These are phyloP conservation scores for Mugil cephalus DNA, from an alignment of 2,113 vertebrate species.

Conservation along the genomic window DNA sequence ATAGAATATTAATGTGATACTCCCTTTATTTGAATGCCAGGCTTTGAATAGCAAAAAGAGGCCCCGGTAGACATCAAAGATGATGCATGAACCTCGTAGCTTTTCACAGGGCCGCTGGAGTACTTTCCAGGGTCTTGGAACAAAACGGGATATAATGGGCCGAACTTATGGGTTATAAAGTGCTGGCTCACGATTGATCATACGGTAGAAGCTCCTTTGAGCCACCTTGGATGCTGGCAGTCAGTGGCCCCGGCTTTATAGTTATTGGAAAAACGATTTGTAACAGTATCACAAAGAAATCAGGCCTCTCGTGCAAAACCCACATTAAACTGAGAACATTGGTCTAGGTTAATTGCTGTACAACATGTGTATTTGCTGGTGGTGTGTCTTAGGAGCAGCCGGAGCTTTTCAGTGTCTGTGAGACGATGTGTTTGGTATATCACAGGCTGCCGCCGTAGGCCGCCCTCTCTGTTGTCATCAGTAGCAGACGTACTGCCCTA, in stretches of 20 bases:
- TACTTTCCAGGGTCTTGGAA: conserved; percentile 34
- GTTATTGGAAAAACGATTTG: conserved; percentile 62
- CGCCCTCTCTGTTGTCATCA: conserved; percentile 63
- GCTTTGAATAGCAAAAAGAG: conserved; percentile 26
- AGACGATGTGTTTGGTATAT: conserved; percentile 66
- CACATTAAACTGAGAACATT: conserved; percentile 43
- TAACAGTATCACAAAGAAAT: conserved; percentile 68
- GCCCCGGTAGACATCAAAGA: conserved; percentile 34
- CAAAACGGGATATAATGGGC: conserved; percentile 24
- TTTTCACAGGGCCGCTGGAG: conserved; percentile 43
- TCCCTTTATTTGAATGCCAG: conserved; percentile 46
- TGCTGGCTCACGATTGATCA: conserved; percentile 14
- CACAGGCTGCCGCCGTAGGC: conserved; percentile 54
- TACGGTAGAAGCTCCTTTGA: conserved; percentile 28
- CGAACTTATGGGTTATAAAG: conserved; percentile 29
- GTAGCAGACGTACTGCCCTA: conserved; percentile 72
- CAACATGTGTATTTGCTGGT: conserved; percentile 66
- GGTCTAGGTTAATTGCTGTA: conserved; percentile 66
- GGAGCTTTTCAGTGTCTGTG: conserved; percentile 68
- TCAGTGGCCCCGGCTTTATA: conserved; percentile 48
- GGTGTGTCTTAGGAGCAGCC: conserved; percentile 68
- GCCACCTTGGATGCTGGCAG: conserved; percentile 37
- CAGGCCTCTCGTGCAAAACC: conserved; percentile 41
- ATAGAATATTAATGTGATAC: conserved; percentile 21
- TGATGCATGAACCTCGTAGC: conserved; percentile 59